Evolutionary conservation across 2,113 vertebrate genomes (phyloP).

Genomic region (Pseudopipra pipra): DNA sequence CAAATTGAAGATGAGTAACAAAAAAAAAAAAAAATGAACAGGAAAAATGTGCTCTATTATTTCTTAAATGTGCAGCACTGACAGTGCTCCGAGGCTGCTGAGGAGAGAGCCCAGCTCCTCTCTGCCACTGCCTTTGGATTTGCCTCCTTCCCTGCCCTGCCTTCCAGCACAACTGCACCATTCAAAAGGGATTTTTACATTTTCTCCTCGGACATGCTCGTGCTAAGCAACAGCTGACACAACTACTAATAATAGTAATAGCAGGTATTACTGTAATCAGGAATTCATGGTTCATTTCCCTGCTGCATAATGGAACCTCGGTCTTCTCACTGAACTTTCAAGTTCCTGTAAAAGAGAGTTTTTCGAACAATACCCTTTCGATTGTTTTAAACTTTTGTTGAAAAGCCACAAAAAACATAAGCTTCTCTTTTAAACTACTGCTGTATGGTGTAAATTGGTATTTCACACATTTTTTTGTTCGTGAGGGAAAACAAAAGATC

Average conservation of each 20-base stretch:
- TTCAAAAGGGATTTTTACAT: not conserved
- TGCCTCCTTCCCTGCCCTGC: not conserved
- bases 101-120: not conserved
- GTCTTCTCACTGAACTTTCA: not conserved
- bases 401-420: not conserved
- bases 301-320: not conserved
- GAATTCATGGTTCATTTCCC: not conserved
- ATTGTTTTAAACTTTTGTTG: not conserved
- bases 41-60: not conserved
- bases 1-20: not conserved
- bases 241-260: not conserved
- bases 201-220: not conserved
- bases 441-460: not conserved
- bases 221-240: not conserved
- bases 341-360: not conserved
- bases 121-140: not conserved
- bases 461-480: not conserved
- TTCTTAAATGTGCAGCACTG: not conserved
- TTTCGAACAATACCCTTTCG: not conserved
- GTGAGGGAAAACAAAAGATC: not conserved
- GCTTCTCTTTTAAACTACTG: not conserved
- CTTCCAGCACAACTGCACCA: not conserved
- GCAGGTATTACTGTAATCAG: not conserved
- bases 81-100: not conserved
- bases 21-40: not conserved